Percentiles rank a stretch among this genome's conserved stretches.
phyloP scores from a whole-genome alignment of 2,888 invertebrate genomes.

The Orgyia antiqua region DNA sequence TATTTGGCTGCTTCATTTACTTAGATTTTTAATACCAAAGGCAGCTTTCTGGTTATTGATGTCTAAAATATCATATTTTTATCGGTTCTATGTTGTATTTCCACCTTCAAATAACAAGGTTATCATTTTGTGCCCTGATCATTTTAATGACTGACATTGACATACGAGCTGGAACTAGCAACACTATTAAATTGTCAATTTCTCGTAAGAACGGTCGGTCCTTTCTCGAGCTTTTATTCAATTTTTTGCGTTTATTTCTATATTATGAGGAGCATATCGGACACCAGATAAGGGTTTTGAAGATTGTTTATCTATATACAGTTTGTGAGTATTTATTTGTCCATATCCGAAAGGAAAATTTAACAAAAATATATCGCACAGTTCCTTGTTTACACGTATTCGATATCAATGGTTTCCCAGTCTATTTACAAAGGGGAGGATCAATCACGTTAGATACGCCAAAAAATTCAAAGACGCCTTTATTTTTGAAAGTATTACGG shows the following conservation, averaged over 20 bases:
- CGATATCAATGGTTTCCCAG: conserved; percentile 42
- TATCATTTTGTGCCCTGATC: no score
- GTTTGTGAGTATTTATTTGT: conserved; percentile 49
- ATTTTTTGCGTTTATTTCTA: conserved; percentile 54
- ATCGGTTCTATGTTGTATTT: no score
- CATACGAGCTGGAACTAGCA: no score
- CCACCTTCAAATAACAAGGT: no score
- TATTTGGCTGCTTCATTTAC: no score
- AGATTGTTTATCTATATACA: conserved; percentile 32
- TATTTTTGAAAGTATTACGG: conserved; percentile 3
- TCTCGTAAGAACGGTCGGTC: conserved; percentile 47
- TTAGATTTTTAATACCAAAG: no score
- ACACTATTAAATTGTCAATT: conserved; percentile 31
- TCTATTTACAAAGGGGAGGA: conserved; percentile 74
- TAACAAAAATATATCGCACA: conserved; percentile 30
- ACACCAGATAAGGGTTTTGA: conserved; percentile 45
- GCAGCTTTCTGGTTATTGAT: no score
- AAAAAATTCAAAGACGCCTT: not conserved
- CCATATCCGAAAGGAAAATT: conserved; percentile 7
- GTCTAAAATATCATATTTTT: no score
- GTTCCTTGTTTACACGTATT: conserved; percentile 72
- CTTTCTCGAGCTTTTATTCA: conserved; percentile 43
- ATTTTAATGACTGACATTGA: no score
- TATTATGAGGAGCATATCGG: conserved; percentile 57
- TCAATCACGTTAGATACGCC: conserved; percentile 29